Evolutionary conservation across 1,140 invertebrate genomes (phyloP), one percentile per base, ranked within the genome.

Genomic region (Tetramorium alpestre): DNA sequence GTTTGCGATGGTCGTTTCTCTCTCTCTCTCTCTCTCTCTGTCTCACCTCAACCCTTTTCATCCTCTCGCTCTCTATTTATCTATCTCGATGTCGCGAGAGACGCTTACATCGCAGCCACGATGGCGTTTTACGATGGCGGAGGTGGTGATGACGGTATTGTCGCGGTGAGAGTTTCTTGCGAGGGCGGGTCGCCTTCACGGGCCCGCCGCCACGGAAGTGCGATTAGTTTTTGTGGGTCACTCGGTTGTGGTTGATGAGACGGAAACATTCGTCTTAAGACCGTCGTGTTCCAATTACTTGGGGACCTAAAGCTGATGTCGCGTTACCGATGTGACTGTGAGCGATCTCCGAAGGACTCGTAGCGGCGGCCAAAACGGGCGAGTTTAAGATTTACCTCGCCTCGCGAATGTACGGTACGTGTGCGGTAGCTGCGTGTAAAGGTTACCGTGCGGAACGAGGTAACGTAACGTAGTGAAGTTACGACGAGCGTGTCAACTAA

Each of bases 251-350:
- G 44, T 75, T 88, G 87, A 88, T 84, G 87, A 86, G 82, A 28
- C 67, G 51, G 47, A 56, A 56, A 13, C 58, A 67, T 85, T 78
- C 58, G 67, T 62, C 82, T 72, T 72, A 33, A 25, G 73, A 41
- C 25, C 8, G 81, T 73, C 51, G 88, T 86, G 69, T 73, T 84
- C 80, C 85, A 89, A 89, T 89, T 89, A 88, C 69, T 86, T 13
- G 44, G 54, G 44, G 51, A 75, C 47, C 47, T 56, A 25, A 78
- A 88, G 64, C 38, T 56, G 22, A 62, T 77, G 70, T 87, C 51
- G n/a, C n/a, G n/a, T 16, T 38, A 18, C 41, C 16, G 58, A 47
- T 22, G 72, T 22, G 72, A 75, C 22, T 38, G 51, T 10, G 41
- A 38, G 3, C 33, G 33, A 33, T 33, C 33, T 33, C 28, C 33